Base-by-base conservation (phyloP, 2,113 vertebrate species). In the Tragelaphus buxtoni region DNA sequence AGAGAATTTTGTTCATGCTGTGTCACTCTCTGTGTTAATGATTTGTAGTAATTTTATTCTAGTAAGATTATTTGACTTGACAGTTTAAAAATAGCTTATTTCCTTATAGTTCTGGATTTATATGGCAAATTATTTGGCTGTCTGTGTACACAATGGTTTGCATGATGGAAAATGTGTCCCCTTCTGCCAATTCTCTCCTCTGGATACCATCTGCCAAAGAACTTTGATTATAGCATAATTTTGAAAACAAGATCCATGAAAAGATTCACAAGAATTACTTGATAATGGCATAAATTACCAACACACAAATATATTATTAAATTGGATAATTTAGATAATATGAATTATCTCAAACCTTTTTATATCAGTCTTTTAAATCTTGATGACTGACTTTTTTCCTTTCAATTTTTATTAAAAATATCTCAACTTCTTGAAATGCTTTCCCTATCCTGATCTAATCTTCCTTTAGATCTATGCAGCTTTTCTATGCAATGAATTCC, bases 11-110 rank as follows among this genome's bases (percentile, higher is more conserved):
- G 20, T 88, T 91, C 53, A 32, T 74, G 28, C 30, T 86, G 16
- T 85, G 91, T 16, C 6, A 45, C 65, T 92, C 5, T 91, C 5
- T 72, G 32, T 76, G 2, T 56, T 58, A 56, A 17, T 53, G 22
- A 88, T 92, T 89, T 95, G 39, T 80, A 81, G 47, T 60, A 84
- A 94, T 76, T 95, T 76, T 58, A 87, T 92, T 83, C 39, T 72
- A 55, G 17, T 30, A 47, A 79, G 17, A 84, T 58, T 51, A 61
- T 76, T 84, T 94, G 51, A 81, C 49, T 69, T 87, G 65, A 22
- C 47, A 11, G 2, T 42, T 88, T 84, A 35, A 91, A 91, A 89
- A 95, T 81, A 35, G 90, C 47, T 93, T 72, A 77, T 72, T 63
- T 93, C 53, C 53, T 88, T 96, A 4, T 4, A 55, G 18, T 87